phyloP scores from a whole-genome alignment of 2,113 vertebrate species.

The Stegastes partitus region DNA sequence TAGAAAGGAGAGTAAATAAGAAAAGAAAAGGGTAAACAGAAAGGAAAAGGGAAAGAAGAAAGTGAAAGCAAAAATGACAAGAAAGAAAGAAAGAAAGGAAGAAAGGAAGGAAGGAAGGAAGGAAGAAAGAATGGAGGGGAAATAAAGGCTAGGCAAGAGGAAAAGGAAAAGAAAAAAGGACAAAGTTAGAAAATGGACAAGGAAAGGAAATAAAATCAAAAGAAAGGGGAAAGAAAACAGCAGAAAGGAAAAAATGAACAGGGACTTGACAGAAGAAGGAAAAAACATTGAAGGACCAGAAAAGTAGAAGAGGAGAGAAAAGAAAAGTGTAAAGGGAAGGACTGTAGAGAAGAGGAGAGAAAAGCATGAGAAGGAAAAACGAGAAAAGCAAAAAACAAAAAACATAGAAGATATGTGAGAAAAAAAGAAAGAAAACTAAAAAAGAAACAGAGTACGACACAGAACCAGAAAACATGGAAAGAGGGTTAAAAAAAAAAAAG shows the following conservation, averaged over 20 bases:
- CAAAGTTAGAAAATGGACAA: background rate
- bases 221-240: background rate
- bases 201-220: too few relatives aligned
- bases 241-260: background rate
- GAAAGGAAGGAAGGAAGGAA: background rate
- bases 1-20: background rate
- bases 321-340: too few relatives aligned
- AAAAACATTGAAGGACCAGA: too few relatives aligned
- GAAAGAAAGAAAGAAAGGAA: background rate
- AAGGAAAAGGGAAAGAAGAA: background rate
- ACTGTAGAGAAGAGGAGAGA: background rate
- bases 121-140: background rate
- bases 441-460: background rate
- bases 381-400: background rate
- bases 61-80: too few relatives aligned
- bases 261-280: background rate
- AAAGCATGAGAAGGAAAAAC: background rate
- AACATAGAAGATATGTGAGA: background rate
- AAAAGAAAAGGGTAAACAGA: background rate
- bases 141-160: background rate
- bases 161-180: background rate
- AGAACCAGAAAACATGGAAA: background rate
- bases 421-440: background rate
- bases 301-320: background rate
- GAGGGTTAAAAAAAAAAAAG: too few relatives aligned